Evolutionary conservation across 2,888 invertebrate species (phyloP), one percentile per base, ranked within the genome.

Genomic region (Lasioglossum marginatum): DNA sequence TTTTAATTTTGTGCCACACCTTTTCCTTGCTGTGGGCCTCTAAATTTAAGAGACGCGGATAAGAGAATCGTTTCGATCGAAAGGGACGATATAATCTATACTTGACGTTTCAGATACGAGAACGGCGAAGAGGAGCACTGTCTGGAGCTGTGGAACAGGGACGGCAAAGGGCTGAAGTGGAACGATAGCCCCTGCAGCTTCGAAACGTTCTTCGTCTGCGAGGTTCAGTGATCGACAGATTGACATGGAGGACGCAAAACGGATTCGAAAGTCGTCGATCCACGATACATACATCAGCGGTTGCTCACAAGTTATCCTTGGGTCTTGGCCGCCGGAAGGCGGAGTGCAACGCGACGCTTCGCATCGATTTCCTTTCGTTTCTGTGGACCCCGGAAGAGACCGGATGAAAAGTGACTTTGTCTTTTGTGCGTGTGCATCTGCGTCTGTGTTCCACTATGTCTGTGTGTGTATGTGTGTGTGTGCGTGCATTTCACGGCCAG

Each of bases 61-160:
- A 48, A 48, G 19, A 0, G 2, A 48, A 16, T 48, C 48, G 48
- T 23, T 52, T 23, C 23, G 48, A 23, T 23, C 8, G 52, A 10
- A n/a, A 57, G 16, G 16, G 16, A 16, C 16, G 63, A 19, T 31
- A 3, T 63, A 63, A 68, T 31, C 27, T 60, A 16, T 72, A 40
- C 40, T 60, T 85, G 60, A 63, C 2, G 14, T 89, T 90, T 0
- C 77, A 97, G 98, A 89, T 98, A 98, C 95, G 98, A 98, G 95
- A 98, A 98, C 94, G 98, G 98, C 10, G 98, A 98, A 95, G 98
- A 98, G 95, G 98, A 98, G 94, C 98, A 98, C 95, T 98, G 98
- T 92, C 94, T 98, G 88, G 98, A 98, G 94, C 96, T 98, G 37
- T 98, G 98, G 98, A 98, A 98, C 95, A 96, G 98, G 88, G 98